Evolutionary conservation across 2,113 vertebrate species (phyloP), one percentile per base, ranked within the genome.

Genomic region (Hemicordylus capensis): DNA sequence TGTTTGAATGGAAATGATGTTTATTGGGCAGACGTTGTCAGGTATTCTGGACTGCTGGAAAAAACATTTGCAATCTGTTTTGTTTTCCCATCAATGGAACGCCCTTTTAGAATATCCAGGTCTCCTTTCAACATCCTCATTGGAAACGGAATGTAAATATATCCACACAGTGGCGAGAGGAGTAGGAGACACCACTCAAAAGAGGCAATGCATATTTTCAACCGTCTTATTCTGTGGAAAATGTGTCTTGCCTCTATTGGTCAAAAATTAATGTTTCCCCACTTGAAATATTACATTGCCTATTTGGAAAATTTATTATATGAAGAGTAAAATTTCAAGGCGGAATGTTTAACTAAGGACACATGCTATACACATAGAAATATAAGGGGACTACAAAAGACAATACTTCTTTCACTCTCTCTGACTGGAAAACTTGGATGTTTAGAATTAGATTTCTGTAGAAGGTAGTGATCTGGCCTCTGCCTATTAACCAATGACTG

Each of bases 81-180:
- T 89, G 74, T 22, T 88, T 90, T 80, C 76, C 87, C 80, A 77
- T 89, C 76, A 85, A 42, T 67, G 81, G 4, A 76, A 75, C 44
- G 46, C 54, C 67, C 34, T 54, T 63, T 4, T 19, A 74, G 63
- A 69, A 31, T 85, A 46, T 31, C 81, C 81, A 17, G 80, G 84
- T 80, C 88, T 4, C 86, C 87, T 87, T 72, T 73, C 58, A n/a
- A 6, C 39, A 22, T 63, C 17, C 64, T 56, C 3, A 42, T 12
- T n/a, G 66, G 61, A n/a, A 51, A 3, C 63, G 42, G 31, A 61
- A 46, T 87, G 79, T 83, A 73, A 70, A 77, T 91, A 34, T 58
- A 76, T 11, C 48, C 2, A 66, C 84, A 24, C 58, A 77, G 6
- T 61, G 85, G 31, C 72, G 77, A 3, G n/a, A n/a, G n/a, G n/a